These are phyloP conservation scores for Steromphala cineraria DNA, from an alignment of 2,888 invertebrate genomes.

Conservation along the genomic window DNA sequence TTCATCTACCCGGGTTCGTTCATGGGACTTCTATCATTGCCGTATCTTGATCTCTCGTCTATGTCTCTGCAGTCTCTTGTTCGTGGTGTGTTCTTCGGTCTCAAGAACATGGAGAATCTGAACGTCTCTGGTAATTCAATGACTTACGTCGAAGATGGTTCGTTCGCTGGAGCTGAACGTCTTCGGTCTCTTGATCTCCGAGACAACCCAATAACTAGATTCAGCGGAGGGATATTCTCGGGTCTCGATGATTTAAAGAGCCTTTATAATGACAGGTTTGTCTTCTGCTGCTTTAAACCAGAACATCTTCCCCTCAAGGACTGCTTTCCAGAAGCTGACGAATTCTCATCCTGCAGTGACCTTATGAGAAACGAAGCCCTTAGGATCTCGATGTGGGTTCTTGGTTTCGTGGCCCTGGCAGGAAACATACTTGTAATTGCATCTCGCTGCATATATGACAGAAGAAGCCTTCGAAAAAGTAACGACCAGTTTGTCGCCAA, in stretches of 20 bases:
- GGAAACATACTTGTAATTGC: constrained; percentile 46
- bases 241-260: not conserved
- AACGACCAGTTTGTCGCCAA: constrained; percentile 28
- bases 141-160: not conserved
- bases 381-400: constrained; percentile 45
- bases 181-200: not conserved
- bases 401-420: constrained; percentile 43
- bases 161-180: not conserved
- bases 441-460: constrained; percentile 46
- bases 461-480: constrained; percentile 35
- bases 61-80: not conserved
- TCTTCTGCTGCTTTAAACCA: constrained; percentile 17
- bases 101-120: not conserved
- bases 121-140: constrained; percentile 11
- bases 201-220: not conserved
- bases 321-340: constrained; percentile 40
- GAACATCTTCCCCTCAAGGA: constrained; percentile 1
- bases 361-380: constrained; percentile 47
- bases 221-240: not conserved
- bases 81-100: not conserved
- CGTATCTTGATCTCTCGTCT: not conserved
- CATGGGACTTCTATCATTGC: not conserved
- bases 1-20: not conserved
- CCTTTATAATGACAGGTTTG: constrained; percentile 7
- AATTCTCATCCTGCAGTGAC: constrained; percentile 52